Percentiles rank a stretch among this genome's conserved stretches.
These are phyloP conservation scores for Theristicus caerulescens DNA, from an alignment of 2,113 vertebrate species.

Conservation along the genomic window DNA sequence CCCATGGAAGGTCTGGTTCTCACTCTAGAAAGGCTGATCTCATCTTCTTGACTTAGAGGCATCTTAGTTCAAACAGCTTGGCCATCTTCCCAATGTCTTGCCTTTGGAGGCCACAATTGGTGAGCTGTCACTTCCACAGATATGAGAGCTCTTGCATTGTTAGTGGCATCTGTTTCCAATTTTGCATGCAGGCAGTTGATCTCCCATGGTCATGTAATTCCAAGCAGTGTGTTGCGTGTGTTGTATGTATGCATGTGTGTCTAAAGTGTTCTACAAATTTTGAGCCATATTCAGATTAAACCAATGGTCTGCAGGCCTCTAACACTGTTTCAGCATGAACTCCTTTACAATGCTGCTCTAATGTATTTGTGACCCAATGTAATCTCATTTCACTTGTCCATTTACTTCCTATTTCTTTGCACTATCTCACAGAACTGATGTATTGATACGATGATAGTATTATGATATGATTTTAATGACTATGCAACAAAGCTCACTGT, in stretches of 20 bases:
- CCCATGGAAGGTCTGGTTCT: not conserved
- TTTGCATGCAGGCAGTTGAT: not conserved
- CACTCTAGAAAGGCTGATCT: fast-evolving
- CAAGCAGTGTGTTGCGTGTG: not conserved
- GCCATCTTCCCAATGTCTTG: not conserved
- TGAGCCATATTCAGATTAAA: not conserved
- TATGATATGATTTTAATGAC: not conserved
- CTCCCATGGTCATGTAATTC: not conserved
- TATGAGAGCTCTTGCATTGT: not conserved
- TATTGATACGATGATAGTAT: not conserved
- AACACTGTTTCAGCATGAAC: not conserved
- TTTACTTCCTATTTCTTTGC: not conserved
- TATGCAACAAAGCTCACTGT: not conserved
- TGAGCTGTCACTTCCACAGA: not conserved
- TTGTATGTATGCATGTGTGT: fast-evolving
- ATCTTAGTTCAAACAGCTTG: not conserved
- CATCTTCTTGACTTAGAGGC: not conserved
- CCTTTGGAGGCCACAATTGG: not conserved
- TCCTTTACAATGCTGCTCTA: not conserved
- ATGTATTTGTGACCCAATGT: not conserved
- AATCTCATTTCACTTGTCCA: not conserved
- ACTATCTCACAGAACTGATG: not conserved
- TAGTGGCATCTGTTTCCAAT: not conserved
- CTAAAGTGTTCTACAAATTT: not conserved
- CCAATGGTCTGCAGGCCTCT: not conserved